Conservation (phyloP, 2,888 invertebrate species). For the Laothoe populi region DNA sequence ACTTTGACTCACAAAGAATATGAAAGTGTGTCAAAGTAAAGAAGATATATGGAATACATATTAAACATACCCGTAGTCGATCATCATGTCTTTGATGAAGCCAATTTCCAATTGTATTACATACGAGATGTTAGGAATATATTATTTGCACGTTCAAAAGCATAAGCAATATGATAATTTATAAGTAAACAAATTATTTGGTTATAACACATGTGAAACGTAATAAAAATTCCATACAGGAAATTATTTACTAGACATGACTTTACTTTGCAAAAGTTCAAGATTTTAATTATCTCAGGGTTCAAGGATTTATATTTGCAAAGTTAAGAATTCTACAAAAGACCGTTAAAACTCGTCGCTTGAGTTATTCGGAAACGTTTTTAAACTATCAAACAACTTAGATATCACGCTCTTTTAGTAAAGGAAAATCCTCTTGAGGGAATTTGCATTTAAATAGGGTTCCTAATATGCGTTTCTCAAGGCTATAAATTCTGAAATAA, state of each 20-base stretch:
- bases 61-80: not conserved
- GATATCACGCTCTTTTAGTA: not conserved
- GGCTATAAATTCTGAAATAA: not conserved
- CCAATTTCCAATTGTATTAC: not conserved
- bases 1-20: not conserved
- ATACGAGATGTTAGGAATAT: not conserved
- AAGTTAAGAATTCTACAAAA: not conserved
- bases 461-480: constrained; percentile 6
- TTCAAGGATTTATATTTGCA: too few relatives aligned
- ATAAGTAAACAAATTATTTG: not conserved
- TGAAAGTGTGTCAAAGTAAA: not conserved
- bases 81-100: not conserved
- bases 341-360: not conserved
- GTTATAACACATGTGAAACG: not conserved
- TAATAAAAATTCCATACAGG: not conserved
- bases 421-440: not conserved
- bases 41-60: not conserved
- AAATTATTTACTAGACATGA: not conserved
- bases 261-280: not conserved
- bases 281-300: not conserved
- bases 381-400: constrained; percentile 3
- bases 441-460: constrained; percentile 17
- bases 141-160: not conserved
- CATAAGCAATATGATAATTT: not conserved
- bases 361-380: not conserved